These are phyloP conservation scores for Cisticola juncidis DNA, from an alignment of 2,113 vertebrate genomes.

Conservation along the genomic window DNA sequence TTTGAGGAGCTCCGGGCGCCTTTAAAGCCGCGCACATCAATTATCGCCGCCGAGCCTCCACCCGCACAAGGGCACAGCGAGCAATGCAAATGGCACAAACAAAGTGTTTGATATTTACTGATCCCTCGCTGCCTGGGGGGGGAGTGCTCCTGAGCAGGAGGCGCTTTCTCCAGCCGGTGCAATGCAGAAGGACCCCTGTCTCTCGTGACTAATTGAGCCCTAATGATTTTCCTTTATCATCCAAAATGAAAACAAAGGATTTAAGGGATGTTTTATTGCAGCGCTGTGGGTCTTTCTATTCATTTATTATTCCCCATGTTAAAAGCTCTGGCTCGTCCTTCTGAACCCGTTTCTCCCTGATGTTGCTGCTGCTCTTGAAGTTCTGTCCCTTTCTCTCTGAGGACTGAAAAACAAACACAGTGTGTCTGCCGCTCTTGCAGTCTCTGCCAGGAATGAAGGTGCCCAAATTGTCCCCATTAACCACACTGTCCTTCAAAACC, in stretches of 20 bases:
- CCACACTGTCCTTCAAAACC: not conserved
- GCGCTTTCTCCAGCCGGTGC: not conserved
- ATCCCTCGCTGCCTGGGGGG: not conserved
- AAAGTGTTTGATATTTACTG: constrained; percentile 12
- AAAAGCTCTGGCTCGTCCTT: not conserved
- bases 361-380: not conserved
- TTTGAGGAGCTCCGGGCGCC: not conserved
- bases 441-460: not conserved
- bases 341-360: not conserved
- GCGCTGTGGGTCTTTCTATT: not conserved
- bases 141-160: not conserved
- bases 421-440: not conserved
- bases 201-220: constrained; percentile 11
- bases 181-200: not conserved
- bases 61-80: not conserved
- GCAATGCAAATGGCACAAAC: constrained; percentile 2
- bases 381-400: not conserved
- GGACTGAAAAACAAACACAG: not conserved
- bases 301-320: not conserved
- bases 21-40: not conserved
- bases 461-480: not conserved
- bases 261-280: not conserved
- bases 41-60: fast-evolving
- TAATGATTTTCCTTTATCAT: constrained; percentile 33
- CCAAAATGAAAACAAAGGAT: constrained; percentile 29